phyloP scores from a whole-genome alignment of 2,888 invertebrate species.

The Argynnis bischoffii region DNA sequence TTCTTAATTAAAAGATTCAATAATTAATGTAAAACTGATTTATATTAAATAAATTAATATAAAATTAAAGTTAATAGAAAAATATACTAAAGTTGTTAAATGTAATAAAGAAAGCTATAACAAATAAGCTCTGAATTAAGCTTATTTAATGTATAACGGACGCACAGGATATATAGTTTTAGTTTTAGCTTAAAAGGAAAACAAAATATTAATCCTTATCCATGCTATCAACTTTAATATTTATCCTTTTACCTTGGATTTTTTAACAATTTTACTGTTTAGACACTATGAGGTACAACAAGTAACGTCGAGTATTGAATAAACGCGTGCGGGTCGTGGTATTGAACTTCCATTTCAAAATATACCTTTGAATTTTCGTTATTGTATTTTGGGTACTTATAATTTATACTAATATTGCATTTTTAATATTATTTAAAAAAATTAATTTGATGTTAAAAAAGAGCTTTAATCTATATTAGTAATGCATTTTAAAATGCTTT shows the following conservation, averaged over 20 bases:
- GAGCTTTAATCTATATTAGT: not conserved
- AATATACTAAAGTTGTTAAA: no score
- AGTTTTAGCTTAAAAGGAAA: no score
- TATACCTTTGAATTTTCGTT: not conserved
- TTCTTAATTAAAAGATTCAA: not conserved
- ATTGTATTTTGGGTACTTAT: not conserved
- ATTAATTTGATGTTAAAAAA: not conserved
- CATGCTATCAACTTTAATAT: not conserved
- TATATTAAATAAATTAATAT: no score
- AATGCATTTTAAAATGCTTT: not conserved
- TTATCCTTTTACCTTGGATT: conserved; percentile 6
- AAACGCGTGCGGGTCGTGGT: conserved; percentile 61
- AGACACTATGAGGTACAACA: conserved; percentile 1
- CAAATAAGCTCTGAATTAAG: no score
- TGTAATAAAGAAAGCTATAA: no score
- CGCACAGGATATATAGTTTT: no score
- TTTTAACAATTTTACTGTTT: conserved; percentile 5
- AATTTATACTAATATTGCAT: not conserved
- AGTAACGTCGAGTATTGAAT: not conserved
- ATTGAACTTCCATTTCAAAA: conserved; percentile 52
- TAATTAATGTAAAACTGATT: no score
- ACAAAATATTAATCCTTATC: no score
- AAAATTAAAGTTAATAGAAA: no score
- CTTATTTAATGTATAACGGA: no score
- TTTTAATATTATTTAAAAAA: not conserved